These are phyloP conservation scores for Leptarthrus brevirostris DNA, from an alignment of 2,888 invertebrate species.

Conservation along the genomic window DNA sequence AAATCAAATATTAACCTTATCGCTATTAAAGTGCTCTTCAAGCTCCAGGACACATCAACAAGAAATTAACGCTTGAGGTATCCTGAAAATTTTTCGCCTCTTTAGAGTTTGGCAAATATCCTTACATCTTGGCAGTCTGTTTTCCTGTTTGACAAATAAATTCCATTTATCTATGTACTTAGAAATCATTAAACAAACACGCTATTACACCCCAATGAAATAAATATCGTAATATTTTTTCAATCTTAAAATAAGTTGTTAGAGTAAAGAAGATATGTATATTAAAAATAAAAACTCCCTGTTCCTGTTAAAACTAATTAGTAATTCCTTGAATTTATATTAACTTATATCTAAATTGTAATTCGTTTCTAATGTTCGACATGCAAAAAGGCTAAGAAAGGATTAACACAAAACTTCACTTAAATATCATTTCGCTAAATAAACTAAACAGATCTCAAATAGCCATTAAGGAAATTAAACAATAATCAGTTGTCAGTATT, in stretches of 20 bases:
- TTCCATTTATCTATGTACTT: constrained; percentile 11
- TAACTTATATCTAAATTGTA: too few species aligned
- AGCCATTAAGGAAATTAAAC: constrained; percentile 54
- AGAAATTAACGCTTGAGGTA: constrained; percentile 12
- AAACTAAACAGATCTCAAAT: constrained; percentile 51
- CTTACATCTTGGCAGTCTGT: constrained; percentile 4
- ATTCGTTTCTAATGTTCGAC: too few species aligned
- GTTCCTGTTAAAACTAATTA: too few species aligned
- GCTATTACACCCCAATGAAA: not conserved
- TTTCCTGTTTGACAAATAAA: constrained; percentile 10
- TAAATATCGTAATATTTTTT: too few species aligned
- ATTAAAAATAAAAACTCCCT: too few species aligned
- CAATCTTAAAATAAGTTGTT: too few species aligned
- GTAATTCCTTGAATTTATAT: too few species aligned
- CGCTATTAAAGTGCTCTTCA: not conserved
- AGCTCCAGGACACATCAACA: constrained; percentile 24
- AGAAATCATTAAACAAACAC: not conserved
- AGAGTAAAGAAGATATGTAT: too few species aligned
- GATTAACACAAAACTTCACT: constrained; percentile 50
- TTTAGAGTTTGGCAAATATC: constrained; percentile 10
- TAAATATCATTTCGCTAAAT: constrained; percentile 50
- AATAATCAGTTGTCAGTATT: constrained; percentile 54
- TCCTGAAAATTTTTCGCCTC: constrained; percentile 1
- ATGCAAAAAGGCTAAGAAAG: too few species aligned
- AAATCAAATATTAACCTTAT: constrained; percentile 24